Conservation (phyloP, 2,797 vertebrate species). For the Hoplostethus mediterraneus region DNA sequence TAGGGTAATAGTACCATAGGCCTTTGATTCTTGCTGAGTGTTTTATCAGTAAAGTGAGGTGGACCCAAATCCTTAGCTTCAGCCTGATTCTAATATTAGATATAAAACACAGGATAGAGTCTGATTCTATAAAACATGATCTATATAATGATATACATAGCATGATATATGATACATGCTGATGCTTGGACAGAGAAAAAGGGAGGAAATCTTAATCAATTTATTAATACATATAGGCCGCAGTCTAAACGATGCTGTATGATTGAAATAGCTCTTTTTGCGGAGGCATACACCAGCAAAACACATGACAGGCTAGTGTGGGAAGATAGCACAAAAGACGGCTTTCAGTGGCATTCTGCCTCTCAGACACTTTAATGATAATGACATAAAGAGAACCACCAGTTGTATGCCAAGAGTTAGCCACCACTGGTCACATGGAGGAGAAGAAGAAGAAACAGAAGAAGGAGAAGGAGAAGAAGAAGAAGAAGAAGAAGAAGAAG, state of each 20-base stretch:
- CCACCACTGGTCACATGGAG: neutral
- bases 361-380: constrained; percentile 45
- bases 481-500: neutral
- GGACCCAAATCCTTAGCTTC: neutral
- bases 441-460: neutral
- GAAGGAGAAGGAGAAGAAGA: neutral
- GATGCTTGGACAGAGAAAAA: constrained; percentile 45
- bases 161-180: constrained; percentile 29
- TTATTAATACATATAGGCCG: neutral
- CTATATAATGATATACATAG: neutral
- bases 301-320: constrained; percentile 44
- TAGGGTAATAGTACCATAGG: neutral
- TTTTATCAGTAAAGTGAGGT: neutral
- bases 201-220: constrained; percentile 69
- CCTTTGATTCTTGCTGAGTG: too few relatives aligned
- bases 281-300: constrained; percentile 6
- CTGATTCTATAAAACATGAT: neutral
- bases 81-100: neutral
- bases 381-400: constrained; percentile 40
- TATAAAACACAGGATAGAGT: neutral
- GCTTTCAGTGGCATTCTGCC: constrained; percentile 36
- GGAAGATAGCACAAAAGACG: constrained; percentile 33
- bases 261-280: neutral
- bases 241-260: neutral
- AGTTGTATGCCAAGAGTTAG: constrained; percentile 24